A percentile compares a stretch with the other conserved stretches of the same genome.
Conservation (phyloP, 1,140 invertebrate genomes). For the Archivesica marissinica region DNA sequence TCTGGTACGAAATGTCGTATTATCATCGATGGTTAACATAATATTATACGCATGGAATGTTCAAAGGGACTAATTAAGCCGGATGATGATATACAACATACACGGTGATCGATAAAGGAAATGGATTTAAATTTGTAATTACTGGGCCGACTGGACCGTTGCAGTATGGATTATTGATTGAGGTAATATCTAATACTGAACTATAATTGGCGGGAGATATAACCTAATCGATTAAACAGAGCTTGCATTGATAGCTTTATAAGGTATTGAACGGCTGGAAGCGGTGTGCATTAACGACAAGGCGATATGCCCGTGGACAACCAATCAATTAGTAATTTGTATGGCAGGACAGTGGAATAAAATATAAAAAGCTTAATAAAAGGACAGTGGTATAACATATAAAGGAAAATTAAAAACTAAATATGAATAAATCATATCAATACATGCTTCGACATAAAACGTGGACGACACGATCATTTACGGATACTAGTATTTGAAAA, state of each 20-base stretch:
- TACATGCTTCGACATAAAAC: too few relatives aligned
- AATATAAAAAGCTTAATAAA: background rate
- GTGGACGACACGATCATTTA: too few relatives aligned
- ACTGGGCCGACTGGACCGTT: background rate
- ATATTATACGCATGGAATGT: too few relatives aligned
- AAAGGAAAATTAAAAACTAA: too few relatives aligned
- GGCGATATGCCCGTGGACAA: background rate
- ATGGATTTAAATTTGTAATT: slow-evolving; percentile 21
- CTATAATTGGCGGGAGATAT: background rate
- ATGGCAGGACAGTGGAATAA: background rate
- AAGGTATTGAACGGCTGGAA: background rate
- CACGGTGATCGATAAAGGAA: too few relatives aligned
- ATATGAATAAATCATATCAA: too few relatives aligned
- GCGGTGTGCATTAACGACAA: background rate
- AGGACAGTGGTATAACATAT: background rate
- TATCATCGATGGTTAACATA: too few relatives aligned
- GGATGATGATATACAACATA: too few relatives aligned
- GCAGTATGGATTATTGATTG: background rate
- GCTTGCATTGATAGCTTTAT: background rate
- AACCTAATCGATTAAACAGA: too few relatives aligned
- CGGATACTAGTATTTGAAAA: too few relatives aligned
- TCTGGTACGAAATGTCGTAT: too few relatives aligned
- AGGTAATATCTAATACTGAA: background rate
- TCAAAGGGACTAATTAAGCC: too few relatives aligned
- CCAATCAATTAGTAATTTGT: background rate